Conservation (phyloP, 2,113 vertebrate genomes). For the Lophotis ruficrista region DNA sequence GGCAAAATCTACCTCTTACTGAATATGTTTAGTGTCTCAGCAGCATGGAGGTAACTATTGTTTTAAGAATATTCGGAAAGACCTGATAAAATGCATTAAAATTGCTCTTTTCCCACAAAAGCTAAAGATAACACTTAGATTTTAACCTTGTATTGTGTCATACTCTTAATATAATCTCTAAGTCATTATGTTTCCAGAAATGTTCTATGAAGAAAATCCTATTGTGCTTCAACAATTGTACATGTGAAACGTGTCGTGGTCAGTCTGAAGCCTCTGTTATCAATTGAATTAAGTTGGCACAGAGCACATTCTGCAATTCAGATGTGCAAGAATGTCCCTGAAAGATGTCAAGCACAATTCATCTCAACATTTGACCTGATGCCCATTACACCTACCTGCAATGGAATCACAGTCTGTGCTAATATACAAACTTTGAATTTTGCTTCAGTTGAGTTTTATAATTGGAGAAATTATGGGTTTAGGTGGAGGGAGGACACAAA, state of each 20-base stretch:
- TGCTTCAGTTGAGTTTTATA: constrained; percentile 19
- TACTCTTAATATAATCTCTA: neutral
- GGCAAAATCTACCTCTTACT: neutral
- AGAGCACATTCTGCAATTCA: constrained; percentile 62
- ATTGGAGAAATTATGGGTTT: constrained; percentile 6
- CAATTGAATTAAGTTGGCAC: constrained; percentile 49
- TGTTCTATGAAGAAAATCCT: neutral
- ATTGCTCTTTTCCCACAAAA: neutral
- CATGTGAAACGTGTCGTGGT: constrained; percentile 16
- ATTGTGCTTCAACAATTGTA: constrained; percentile 34
- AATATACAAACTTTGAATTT: neutral
- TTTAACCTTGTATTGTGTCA: neutral
- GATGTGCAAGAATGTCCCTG: constrained; percentile 35
- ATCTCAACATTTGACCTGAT: constrained; percentile 29
- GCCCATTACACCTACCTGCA: constrained; percentile 21
- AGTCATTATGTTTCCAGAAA: constrained; percentile 30
- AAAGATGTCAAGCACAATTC: constrained; percentile 53
- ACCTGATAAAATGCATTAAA: neutral
- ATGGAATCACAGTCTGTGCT: neutral
- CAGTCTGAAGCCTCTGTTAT: constrained; percentile 39
- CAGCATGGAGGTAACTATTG: neutral
- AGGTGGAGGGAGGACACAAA: constrained; percentile 4
- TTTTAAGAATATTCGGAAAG: neutral
- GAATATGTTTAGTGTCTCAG: neutral
- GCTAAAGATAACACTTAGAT: neutral